Percentiles rank a stretch among this genome's conserved stretches.
These are phyloP conservation scores for Drosophila bunnanda DNA, from an alignment of 2,888 invertebrate species.

Conservation along the genomic window DNA sequence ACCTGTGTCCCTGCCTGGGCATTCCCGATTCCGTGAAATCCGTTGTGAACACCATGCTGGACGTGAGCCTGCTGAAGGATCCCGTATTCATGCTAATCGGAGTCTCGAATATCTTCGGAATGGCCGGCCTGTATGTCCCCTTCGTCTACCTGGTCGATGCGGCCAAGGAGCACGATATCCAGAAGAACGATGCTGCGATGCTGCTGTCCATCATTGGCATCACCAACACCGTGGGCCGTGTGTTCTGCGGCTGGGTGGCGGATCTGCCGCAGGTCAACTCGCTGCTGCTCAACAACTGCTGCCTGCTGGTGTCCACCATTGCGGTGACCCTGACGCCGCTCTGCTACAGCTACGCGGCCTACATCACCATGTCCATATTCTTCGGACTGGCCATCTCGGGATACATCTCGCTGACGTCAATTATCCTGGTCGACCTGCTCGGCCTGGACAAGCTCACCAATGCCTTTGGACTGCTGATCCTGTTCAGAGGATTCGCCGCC, in stretches of 20 bases:
- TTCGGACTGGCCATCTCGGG: constrained; percentile 98
- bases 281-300: constrained; percentile 95
- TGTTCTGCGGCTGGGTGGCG: constrained; percentile 94
- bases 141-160: constrained; percentile 97
- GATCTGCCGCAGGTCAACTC: constrained; percentile 97
- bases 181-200: constrained; percentile 87
- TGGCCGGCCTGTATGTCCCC: constrained; percentile 98
- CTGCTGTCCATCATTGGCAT: constrained; percentile 89
- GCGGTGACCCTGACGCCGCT: constrained; percentile 93
- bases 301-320: constrained; percentile 95
- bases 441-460: constrained; percentile 98
- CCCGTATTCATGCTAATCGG: constrained; percentile 96
- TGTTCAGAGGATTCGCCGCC: constrained; percentile 97
- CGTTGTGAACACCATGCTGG: constrained; percentile 95
- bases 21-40: constrained; percentile 93
- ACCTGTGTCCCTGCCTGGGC: constrained; percentile 91
- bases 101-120: constrained; percentile 97
- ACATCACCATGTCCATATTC: constrained; percentile 92
- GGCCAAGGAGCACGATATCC: constrained; percentile 89
- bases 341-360: constrained; percentile 90
- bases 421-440: constrained; percentile 97
- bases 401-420: constrained; percentile 98
- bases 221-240: constrained; percentile 96
- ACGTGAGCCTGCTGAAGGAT: constrained; percentile 93
- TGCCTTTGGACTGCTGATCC: constrained; percentile 97